Evolutionary conservation across 2,888 invertebrate species (phyloP), one percentile per base, ranked within the genome.

Genomic region (Arge pagana): DNA sequence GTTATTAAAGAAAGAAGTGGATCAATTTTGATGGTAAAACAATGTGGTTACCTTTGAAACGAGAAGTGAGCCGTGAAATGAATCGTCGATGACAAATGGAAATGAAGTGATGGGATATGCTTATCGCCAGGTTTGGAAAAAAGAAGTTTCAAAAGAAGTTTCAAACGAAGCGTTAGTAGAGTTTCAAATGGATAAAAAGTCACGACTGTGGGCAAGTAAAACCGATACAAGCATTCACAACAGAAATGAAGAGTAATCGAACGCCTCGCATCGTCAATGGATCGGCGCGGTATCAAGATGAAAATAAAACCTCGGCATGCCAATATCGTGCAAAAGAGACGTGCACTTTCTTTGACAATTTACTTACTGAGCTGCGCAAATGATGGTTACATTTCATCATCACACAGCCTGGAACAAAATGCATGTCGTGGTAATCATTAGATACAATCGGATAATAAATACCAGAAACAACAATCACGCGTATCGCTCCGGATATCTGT

Each of bases 311-410:
- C 31, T 11, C 11, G 8, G 30, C 42, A 42, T 42, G 28, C 19
- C 19, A 8, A 13, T 42, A 30, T 42, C 30, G 30, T 30, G 33
- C 23, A 24, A 48, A 42, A 35, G 48, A 50, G 42, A 39, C 54
- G 62, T 50, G 23, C 67, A 68, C 65, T 68, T 67, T 62, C 54
- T 57, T 62, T 2, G 45, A 53, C 60, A 52, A 57, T 59, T 71
- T 74, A 74, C 74, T 74, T 73, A 74, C 73, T 71, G 62, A 67
- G 70, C 71, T 71, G 70, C n/a, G n/a, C 61, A 71, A 70, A 73
- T 71, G 72, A 71, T 71, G 71, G 68, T 70, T 76, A 77, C 69
- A 76, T 74, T 70, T 75, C 76, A 74, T 76, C 76, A 70, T 77
- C 77, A 72, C 73, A 71, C 70, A 75, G 72, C 71, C 77, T 77